Conservation (phyloP, 2,113 vertebrate species). For the Coracopsis vasa region DNA sequence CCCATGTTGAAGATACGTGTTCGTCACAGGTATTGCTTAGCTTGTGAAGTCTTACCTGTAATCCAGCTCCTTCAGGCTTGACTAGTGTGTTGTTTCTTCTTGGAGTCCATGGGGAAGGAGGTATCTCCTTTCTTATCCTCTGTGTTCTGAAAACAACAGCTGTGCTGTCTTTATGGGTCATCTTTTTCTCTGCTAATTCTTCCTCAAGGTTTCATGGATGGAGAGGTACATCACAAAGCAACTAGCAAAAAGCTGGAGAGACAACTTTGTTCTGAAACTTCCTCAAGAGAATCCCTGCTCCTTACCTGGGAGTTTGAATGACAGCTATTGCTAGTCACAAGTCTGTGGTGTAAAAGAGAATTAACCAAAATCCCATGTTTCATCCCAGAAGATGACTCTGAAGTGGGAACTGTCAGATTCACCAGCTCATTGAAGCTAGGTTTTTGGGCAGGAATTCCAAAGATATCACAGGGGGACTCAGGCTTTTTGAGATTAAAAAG, state of each 20-base stretch:
- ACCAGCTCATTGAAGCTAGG: not conserved
- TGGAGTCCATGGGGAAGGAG: not conserved
- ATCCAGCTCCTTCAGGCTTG: not conserved
- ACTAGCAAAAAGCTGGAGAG: not conserved
- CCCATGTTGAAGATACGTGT: accelerated
- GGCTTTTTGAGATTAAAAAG: not conserved
- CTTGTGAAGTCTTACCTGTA: not conserved
- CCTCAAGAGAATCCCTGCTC: not conserved
- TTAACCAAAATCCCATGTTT: not conserved
- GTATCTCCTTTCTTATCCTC: not conserved
- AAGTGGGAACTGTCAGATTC: not conserved
- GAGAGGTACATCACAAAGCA: not conserved
- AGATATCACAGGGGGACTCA: not conserved
- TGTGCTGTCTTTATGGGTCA: not conserved
- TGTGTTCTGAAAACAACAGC: not conserved
- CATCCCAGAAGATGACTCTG: not conserved
- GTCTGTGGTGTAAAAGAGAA: not conserved
- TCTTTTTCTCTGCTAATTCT: not conserved
- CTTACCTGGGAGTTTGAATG: not conserved
- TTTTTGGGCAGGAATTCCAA: not conserved
- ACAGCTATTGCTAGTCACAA: not conserved
- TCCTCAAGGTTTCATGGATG: not conserved
- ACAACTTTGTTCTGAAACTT: not conserved
- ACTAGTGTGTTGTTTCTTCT: not conserved
- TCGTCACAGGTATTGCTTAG: not conserved